phyloP scores from a whole-genome alignment of 2,888 invertebrate genomes.

The Pristionchus entomophagus region DNA sequence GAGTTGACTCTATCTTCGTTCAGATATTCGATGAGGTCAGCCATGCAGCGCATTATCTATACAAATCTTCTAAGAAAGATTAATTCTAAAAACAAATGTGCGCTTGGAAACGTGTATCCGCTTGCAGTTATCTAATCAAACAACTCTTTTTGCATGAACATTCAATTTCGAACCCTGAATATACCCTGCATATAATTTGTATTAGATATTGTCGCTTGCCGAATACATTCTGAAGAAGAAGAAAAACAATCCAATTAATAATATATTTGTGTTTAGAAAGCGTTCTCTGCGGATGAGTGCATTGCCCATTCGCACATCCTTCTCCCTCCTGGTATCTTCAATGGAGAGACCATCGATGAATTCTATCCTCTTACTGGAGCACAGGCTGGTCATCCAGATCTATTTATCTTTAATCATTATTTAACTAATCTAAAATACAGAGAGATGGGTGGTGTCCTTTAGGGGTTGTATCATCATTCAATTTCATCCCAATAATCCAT shows the following conservation, averaged over 20 bases:
- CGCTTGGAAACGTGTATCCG: not conserved
- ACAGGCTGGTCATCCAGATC: constrained; percentile 79
- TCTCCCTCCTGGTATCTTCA: constrained; percentile 87
- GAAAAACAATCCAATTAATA: too few species aligned
- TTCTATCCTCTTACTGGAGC: constrained; percentile 95
- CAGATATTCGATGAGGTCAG: constrained; percentile 92
- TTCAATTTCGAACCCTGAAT: too few species aligned
- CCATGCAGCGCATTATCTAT: too few species aligned
- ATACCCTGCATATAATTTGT: too few species aligned
- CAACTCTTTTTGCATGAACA: too few species aligned
- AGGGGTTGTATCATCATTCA: too few species aligned
- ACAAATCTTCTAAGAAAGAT: too few species aligned
- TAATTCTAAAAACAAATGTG: not conserved
- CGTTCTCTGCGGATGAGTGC: constrained; percentile 94
- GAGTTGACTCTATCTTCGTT: constrained; percentile 89
- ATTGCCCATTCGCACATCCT: constrained; percentile 93
- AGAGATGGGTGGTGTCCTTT: too few species aligned
- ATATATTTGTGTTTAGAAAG: constrained; percentile 83
- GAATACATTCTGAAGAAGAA: too few species aligned
- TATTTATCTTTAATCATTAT: not conserved
- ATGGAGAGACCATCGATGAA: constrained; percentile 92
- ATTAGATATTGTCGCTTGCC: too few species aligned
- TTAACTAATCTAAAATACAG: too few species aligned
- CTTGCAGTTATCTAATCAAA: too few species aligned
- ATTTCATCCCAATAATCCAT: not conserved